These are phyloP conservation scores for Hymenopus coronatus DNA, from an alignment of 2,888 invertebrate genomes.

Conservation along the genomic window DNA sequence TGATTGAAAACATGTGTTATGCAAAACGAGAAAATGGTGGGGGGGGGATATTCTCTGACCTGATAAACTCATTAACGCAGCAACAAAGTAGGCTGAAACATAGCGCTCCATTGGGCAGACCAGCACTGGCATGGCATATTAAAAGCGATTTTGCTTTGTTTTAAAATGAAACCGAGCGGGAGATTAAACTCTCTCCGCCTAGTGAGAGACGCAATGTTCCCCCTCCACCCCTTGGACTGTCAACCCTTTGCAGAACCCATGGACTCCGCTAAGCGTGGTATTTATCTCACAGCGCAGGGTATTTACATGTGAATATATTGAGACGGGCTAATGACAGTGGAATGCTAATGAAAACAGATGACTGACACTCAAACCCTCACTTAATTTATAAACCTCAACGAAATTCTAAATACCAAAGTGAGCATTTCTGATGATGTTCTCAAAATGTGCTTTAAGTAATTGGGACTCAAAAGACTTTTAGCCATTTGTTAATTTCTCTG, in stretches of 20 bases:
- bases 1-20: too few species aligned
- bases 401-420: too few species aligned
- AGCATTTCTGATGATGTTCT: too few species aligned
- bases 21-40: too few species aligned
- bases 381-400: neutral
- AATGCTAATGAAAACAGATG: neutral
- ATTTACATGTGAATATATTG: neutral
- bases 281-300: neutral
- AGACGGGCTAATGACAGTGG: neutral
- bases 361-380: neutral
- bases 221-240: neutral
- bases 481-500: too few species aligned
- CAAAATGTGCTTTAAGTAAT: too few species aligned
- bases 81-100: neutral
- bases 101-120: neutral
- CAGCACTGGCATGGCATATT: neutral
- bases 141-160: neutral
- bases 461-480: too few species aligned
- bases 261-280: neutral
- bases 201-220: neutral
- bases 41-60: too few species aligned
- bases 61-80: neutral
- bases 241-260: neutral
- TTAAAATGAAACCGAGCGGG: neutral
- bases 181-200: neutral